These are phyloP conservation scores for Ptilorrhoa leucosticta DNA, from an alignment of 2,113 vertebrate genomes.

Conservation along the genomic window DNA sequence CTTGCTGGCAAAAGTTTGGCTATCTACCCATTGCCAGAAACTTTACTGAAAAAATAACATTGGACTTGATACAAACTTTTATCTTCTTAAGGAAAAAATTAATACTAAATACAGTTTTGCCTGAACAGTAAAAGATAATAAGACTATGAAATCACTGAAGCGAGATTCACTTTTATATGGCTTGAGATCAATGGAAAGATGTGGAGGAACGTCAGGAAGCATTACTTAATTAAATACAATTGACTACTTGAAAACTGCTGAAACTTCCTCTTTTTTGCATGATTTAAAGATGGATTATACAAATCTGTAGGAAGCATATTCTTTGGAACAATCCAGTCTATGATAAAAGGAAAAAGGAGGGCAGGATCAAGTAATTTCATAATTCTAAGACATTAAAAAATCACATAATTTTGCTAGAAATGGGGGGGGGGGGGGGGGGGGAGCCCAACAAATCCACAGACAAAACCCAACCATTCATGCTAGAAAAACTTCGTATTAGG, in stretches of 20 bases:
- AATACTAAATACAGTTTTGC: background rate
- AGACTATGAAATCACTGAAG: background rate
- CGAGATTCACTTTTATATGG: background rate
- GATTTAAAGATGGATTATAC: background rate
- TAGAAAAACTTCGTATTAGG: background rate
- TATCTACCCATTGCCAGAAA: background rate
- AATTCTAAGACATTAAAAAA: background rate
- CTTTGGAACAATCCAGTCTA: background rate
- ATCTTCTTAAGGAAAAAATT: background rate
- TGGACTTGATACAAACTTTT: background rate
- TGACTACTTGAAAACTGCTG: background rate
- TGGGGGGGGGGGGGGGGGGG: too few relatives aligned
- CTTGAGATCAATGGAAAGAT: background rate
- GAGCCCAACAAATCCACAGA: too few relatives aligned
- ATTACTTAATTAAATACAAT: background rate
- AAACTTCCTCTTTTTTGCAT: background rate
- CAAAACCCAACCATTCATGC: background rate
- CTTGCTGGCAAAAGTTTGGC: background rate
- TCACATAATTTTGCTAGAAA: background rate
- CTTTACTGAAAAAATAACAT: background rate
- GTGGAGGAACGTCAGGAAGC: background rate
- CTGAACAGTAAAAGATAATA: background rate
- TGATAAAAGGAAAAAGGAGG: background rate
- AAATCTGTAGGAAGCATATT: background rate
- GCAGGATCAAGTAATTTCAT: background rate